A percentile compares a stretch with the other conserved stretches of the same genome.
phyloP scores from a whole-genome alignment of 1,140 invertebrate species.

The Streblospio benedicti region DNA sequence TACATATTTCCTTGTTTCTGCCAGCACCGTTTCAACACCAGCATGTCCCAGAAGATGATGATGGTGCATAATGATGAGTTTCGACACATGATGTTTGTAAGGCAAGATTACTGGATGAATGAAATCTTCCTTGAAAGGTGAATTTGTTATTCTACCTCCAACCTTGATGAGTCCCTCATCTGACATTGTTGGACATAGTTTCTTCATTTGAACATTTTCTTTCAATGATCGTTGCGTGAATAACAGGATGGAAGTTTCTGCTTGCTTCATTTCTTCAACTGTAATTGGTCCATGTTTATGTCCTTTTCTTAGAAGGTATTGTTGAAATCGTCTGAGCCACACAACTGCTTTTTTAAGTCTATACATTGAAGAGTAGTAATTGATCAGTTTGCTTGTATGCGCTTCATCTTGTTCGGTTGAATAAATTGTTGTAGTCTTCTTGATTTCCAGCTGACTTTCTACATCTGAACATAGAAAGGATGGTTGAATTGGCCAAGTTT shows the following conservation, averaged over 20 bases:
- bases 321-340: not conserved
- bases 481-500: not conserved
- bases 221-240: not conserved
- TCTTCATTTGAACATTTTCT: not conserved
- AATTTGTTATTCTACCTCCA: not conserved
- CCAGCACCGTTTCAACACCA: not conserved
- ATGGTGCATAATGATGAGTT: not conserved
- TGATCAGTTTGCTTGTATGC: not conserved
- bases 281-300: not conserved
- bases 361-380: not conserved
- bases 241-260: not conserved
- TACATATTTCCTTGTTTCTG: not conserved
- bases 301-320: not conserved
- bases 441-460: not conserved
- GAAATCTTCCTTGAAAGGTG: not conserved
- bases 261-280: not conserved
- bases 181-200: not conserved
- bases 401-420: not conserved
- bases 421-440: not conserved
- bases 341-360: not conserved
- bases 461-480: not conserved
- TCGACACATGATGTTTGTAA: not conserved
- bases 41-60: not conserved
- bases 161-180: not conserved
- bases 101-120: not conserved